A percentile compares a stretch with the other conserved stretches of the same genome.
These are phyloP conservation scores for Apotomis turbidana DNA, from an alignment of 2,888 invertebrate species.

Conservation along the genomic window DNA sequence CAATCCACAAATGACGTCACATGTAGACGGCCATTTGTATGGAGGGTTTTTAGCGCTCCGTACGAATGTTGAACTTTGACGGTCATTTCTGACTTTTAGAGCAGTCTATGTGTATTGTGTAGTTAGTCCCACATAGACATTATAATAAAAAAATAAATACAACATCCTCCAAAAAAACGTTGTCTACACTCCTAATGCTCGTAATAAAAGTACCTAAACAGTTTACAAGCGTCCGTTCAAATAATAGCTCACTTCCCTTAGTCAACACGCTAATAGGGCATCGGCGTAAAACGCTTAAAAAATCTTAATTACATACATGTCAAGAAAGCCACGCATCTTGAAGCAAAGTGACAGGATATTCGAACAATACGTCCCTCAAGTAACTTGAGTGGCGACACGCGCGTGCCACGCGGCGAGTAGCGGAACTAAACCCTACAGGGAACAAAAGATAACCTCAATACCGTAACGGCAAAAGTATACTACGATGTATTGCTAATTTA, in stretches of 20 bases:
- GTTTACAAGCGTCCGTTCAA: too few species aligned
- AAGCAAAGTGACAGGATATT: conserved; percentile 32
- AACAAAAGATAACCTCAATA: conserved; percentile 20
- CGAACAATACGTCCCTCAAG: conserved; percentile 43
- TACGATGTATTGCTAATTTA: neutral
- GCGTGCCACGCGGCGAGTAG: conserved; percentile 67
- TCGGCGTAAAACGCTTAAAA: neutral
- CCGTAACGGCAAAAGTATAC: neutral
- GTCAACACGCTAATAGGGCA: neutral
- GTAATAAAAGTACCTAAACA: too few species aligned
- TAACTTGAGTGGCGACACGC: conserved; percentile 63
- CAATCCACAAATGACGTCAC: too few species aligned
- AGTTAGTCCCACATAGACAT: too few species aligned
- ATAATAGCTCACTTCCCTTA: neutral
- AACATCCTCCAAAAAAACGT: too few species aligned
- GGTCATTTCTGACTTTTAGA: too few species aligned
- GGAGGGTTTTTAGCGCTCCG: too few species aligned
- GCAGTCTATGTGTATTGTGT: too few species aligned
- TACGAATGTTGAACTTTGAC: too few species aligned
- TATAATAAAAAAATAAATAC: too few species aligned
- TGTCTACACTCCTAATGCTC: too few species aligned
- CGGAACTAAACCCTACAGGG: conserved; percentile 62
- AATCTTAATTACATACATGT: conserved; percentile 19
- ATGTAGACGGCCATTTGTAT: too few species aligned
- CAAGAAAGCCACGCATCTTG: conserved; percentile 26